Evolutionary conservation across 2,797 vertebrate species (phyloP), one percentile per base, ranked within the genome.

Genomic region (Oophaga sylvatica): DNA sequence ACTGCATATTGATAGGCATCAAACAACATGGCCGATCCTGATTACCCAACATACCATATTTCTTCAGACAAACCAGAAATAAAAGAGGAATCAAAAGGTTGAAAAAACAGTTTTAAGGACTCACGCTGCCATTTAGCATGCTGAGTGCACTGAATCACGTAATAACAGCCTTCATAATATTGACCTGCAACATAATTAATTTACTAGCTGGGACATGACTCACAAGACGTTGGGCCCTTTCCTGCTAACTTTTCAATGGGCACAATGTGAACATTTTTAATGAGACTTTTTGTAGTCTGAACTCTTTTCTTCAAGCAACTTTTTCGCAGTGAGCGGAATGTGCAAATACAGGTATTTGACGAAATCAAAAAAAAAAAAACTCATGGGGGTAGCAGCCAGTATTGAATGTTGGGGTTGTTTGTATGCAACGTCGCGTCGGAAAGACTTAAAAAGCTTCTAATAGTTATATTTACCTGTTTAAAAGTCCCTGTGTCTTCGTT

Each of bases 181-280:
- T 87, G 86, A 87, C 86, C 80, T 87, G 76, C 85, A 82, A 82
- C 80, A 82, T 87, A 73, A 87, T 87, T 82, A 82, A 82, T 87
- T 82, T 87, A 67, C 80, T 65, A 17, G 65, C 80, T 17, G 57
- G 80, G 68, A 75, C 79, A 65, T 22, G n/a, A 63, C 70, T 73
- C 84, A 71, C 41, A 26, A 81, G 29, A 71, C 31, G 9, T 60
- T 53, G 78, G 67, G 57, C 56, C 56, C 81, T 57, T 63, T 87
- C 67, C 56, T 35, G 70, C 35, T 63, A 65, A 13, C 57, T 73
- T 73, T 82, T 76, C 70, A 26, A 48, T 82, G 79, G 85, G 26
- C 86, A 19, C 86, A 82, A 81, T 81, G 79, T 87, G 70, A 82
- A 81, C 57, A 87, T 71, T 76, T 81, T 87, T 87, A 87, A 82